Base-by-base conservation (phyloP, 2,888 invertebrate genomes). In the Lepidonotus clava region DNA sequence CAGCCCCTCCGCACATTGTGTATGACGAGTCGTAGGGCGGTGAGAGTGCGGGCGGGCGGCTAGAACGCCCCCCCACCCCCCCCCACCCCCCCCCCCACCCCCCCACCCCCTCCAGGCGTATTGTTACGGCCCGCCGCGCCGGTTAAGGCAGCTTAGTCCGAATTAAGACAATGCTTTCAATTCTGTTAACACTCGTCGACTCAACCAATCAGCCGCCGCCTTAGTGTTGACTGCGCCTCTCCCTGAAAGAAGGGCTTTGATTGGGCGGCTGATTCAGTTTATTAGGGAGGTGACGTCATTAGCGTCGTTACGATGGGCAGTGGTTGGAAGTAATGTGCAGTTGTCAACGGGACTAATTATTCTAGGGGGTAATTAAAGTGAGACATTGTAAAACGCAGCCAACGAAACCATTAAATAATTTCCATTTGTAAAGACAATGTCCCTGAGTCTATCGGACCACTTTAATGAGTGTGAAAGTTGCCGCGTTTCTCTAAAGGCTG, bases 261-360 rank as follows among this genome's bases (percentile, higher is more conserved):
- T 71, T 71, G 71, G 71, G 36, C 24, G 36, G 36, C 36, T 38
- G 71, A n/a, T n/a, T n/a, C n/a, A n/a, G n/a, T n/a, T n/a, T n/a
- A n/a, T n/a, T n/a, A n/a, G 14, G 36, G n/a, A 34, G 71, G 71
- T 71, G 71, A 71, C 71, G 71, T 71, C 71, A 71, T 71, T 71
- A 71, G 18, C 71, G 38, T 38, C 34, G 38, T 71, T 38, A 71
- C 71, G n/a, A 34, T 36, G 71, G 34, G 71, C 71, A 18, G 6
- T n/a, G 38, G 21, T 14, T 38, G 71, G 71, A 71, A 71, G 38
- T 71, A 71, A 71, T 24, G 71, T 38, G 38, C 8, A 21, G 5
- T 71, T n/a, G 71, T 71, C 36, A 71, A 71, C 38, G 71, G 71
- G 14, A 71, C 36, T 38, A 71, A 71, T 71, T 71, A 71, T 34